These are phyloP conservation scores for Myrmecobius fasciatus DNA, from an alignment of 2,113 vertebrate species.

Conservation along the genomic window DNA sequence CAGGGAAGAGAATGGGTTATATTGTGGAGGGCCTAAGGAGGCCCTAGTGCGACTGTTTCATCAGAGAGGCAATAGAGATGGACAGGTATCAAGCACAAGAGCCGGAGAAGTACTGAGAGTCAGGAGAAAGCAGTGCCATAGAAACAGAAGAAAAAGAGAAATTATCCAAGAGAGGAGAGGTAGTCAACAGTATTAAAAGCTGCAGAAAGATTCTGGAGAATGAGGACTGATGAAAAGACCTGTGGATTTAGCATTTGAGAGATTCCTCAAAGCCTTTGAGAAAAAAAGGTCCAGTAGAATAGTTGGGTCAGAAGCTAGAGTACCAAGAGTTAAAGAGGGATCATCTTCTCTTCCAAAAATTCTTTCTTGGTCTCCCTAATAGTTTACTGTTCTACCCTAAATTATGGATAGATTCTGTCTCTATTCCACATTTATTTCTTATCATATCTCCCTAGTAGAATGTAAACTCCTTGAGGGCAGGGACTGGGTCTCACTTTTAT, in stretches of 20 bases:
- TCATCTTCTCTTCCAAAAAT: background rate
- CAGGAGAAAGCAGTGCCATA: background rate
- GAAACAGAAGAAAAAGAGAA: background rate
- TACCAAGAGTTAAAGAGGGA: background rate
- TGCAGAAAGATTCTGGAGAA: background rate
- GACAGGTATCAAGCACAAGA: background rate
- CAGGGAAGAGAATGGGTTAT: background rate
- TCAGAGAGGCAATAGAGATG: background rate
- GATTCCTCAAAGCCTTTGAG: background rate
- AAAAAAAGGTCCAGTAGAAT: background rate
- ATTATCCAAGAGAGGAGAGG: background rate
- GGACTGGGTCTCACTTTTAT: background rate
- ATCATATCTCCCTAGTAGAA: background rate
- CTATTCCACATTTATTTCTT: background rate
- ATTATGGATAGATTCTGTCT: background rate
- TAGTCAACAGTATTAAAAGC: background rate
- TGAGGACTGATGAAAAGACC: background rate
- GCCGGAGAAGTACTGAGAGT: background rate
- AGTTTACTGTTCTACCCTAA: background rate
- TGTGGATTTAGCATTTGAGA: background rate
- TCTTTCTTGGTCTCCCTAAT: background rate
- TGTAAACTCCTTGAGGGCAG: background rate
- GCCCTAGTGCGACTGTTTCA: background rate
- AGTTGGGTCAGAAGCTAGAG: background rate
- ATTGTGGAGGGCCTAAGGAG: background rate